A percentile compares a stretch with the other conserved stretches of the same genome.
Evolutionary conservation across 1,140 invertebrate genomes (phyloP).

Genomic region (Polypedilum pembai): DNA sequence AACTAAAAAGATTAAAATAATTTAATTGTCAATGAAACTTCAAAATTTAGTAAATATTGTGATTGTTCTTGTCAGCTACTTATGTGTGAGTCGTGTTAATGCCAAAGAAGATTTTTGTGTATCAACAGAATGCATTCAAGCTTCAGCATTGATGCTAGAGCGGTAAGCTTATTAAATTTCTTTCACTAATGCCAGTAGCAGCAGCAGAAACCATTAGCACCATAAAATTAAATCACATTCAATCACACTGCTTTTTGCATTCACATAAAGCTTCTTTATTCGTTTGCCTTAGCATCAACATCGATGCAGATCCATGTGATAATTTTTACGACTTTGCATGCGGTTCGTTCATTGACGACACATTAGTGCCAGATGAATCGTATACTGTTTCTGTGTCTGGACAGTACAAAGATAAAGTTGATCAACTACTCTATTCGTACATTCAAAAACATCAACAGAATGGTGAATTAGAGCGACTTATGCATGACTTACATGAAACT

Average conservation of each 20-base stretch:
- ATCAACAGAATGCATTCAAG: too few species aligned
- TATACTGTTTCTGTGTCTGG: background rate
- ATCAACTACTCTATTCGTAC: background rate
- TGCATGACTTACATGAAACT: background rate
- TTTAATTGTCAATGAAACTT: too few species aligned
- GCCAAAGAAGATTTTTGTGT: too few species aligned
- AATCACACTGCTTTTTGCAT: background rate
- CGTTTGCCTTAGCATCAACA: background rate
- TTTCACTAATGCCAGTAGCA: too few species aligned
- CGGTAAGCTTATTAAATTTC: too few species aligned
- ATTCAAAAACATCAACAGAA: background rate
- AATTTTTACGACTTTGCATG: slow-evolving; percentile 5
- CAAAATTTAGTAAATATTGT: too few species aligned
- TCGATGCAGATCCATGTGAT: background rate
- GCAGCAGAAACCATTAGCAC: too few species aligned
- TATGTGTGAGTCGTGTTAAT: too few species aligned
- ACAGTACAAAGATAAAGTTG: background rate
- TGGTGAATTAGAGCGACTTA: background rate
- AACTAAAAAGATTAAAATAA: too few species aligned
- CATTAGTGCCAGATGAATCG: background rate
- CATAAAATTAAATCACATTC: background rate
- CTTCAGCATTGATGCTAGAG: too few species aligned
- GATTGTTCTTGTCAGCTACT: too few species aligned
- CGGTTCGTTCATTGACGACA: background rate
- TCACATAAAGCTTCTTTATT: background rate